Percentiles rank a stretch among this genome's conserved stretches.
These are phyloP conservation scores for Rhamnusium bicolor DNA, from an alignment of 2,888 invertebrate species.

Conservation along the genomic window DNA sequence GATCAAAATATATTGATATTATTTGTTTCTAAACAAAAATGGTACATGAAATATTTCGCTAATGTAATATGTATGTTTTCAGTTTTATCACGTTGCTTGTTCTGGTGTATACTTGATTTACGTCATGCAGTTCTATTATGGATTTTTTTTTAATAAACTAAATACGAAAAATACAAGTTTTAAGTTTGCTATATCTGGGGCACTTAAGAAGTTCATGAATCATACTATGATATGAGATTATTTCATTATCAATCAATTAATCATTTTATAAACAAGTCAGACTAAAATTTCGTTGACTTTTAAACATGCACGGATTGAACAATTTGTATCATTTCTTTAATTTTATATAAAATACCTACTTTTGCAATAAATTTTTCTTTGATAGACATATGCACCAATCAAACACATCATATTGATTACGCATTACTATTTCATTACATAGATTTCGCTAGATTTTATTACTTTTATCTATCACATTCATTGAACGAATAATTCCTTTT, in stretches of 20 bases:
- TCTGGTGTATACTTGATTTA: neutral
- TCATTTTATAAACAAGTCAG: neutral
- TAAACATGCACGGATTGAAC: no score
- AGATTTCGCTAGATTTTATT: no score
- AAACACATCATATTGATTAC: no score
- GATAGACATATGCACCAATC: no score
- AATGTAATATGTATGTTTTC: slow-evolving; percentile 18
- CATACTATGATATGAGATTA: neutral
- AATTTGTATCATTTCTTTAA: no score
- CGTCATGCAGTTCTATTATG: neutral
- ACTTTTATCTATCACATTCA: no score
- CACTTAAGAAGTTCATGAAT: neutral
- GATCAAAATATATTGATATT: slow-evolving; percentile 6
- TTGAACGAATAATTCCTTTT: no score
- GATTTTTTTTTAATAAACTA: neutral
- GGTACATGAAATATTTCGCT: neutral
- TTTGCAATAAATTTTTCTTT: no score
- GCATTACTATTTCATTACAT: no score
- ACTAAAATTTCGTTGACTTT: neutral
- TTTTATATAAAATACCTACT: no score
- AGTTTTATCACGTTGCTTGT: slow-evolving; percentile 4
- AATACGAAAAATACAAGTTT: neutral
- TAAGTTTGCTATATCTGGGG: neutral
- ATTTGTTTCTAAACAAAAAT: neutral
- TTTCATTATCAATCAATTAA: neutral